phyloP scores from a whole-genome alignment of 1,140 invertebrate genomes.

The Hirudo medicinalis region DNA sequence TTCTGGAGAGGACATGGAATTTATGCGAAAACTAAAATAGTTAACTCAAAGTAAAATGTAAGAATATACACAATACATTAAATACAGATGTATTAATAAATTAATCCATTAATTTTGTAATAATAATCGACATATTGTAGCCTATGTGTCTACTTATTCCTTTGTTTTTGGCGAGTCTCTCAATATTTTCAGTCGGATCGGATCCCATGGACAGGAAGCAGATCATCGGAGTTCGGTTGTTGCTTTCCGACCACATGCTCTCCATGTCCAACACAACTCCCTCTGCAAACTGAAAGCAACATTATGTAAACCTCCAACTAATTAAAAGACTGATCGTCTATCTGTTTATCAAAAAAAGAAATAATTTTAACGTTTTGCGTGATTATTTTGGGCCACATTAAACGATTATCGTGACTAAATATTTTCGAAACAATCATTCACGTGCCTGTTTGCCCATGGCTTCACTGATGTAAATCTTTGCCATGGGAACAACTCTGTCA shows the following conservation, averaged over 20 bases:
- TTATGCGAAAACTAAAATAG: neutral
- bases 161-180: constrained; percentile 68
- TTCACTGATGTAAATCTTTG: constrained; percentile 65
- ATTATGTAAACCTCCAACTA: neutral
- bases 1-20: constrained; percentile 52
- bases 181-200: constrained; percentile 85
- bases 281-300: constrained; percentile 57
- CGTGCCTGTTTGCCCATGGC: constrained; percentile 52
- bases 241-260: constrained; percentile 72
- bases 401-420: no score
- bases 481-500: constrained; percentile 79
- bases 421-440: neutral
- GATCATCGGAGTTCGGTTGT: constrained; percentile 69
- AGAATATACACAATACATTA: neutral
- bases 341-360: no score
- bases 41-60: neutral
- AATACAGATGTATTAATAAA: neutral
- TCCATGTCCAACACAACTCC: constrained; percentile 81
- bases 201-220: constrained; percentile 89
- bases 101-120: no score
- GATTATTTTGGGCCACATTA: no score
- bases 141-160: constrained; percentile 46
- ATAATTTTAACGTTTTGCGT: no score
- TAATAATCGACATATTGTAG: no score
- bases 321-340: no score